A percentile compares a stretch with the other conserved stretches of the same genome.
Conservation (phyloP, 1,140 invertebrate genomes). For the Drusus annulatus region DNA sequence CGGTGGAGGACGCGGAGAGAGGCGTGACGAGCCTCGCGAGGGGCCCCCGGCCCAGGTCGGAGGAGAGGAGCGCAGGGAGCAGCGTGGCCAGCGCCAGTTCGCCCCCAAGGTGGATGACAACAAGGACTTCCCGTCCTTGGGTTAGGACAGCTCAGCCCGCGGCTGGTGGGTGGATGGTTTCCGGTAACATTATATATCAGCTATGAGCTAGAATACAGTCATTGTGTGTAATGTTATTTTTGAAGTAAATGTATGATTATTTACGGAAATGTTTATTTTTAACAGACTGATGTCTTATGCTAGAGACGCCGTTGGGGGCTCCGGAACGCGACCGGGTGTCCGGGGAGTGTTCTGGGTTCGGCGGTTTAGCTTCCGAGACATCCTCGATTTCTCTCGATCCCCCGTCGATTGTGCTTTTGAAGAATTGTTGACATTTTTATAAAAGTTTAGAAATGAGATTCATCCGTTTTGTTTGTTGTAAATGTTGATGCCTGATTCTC, state of each 20-base stretch:
- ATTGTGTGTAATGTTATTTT: slow-evolving; percentile 73
- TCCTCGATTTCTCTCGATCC: slow-evolving; percentile 33
- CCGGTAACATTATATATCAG: slow-evolving; percentile 49
- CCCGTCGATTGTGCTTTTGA: slow-evolving; percentile 42
- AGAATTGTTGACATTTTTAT: slow-evolving; percentile 50
- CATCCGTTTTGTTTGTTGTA: slow-evolving; percentile 44
- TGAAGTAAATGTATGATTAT: slow-evolving; percentile 73
- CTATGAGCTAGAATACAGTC: slow-evolving; percentile 52
- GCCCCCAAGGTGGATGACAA: slow-evolving; percentile 96
- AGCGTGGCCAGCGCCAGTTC: slow-evolving; percentile 65
- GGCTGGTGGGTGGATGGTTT: slow-evolving; percentile 11
- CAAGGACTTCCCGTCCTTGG: slow-evolving; percentile 93
- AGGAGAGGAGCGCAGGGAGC: slow-evolving; percentile 60
- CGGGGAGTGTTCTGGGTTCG: slow-evolving; percentile 10
- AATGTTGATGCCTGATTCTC: slow-evolving; percentile 20
- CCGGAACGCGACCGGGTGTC: not conserved
- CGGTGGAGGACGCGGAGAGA: slow-evolving; percentile 59
- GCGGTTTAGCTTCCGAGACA: slow-evolving; percentile 20
- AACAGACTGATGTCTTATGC: slow-evolving; percentile 64
- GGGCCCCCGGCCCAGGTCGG: slow-evolving; percentile 39
- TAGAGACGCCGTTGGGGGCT: slow-evolving; percentile 26
- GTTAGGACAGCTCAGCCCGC: slow-evolving; percentile 70
- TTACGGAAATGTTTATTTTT: slow-evolving; percentile 70
- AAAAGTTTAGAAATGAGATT: slow-evolving; percentile 41
- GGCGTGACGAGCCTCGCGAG: slow-evolving; percentile 39